Base-by-base conservation (phyloP, 2,113 vertebrate species). In the Tragulus kanchil region DNA sequence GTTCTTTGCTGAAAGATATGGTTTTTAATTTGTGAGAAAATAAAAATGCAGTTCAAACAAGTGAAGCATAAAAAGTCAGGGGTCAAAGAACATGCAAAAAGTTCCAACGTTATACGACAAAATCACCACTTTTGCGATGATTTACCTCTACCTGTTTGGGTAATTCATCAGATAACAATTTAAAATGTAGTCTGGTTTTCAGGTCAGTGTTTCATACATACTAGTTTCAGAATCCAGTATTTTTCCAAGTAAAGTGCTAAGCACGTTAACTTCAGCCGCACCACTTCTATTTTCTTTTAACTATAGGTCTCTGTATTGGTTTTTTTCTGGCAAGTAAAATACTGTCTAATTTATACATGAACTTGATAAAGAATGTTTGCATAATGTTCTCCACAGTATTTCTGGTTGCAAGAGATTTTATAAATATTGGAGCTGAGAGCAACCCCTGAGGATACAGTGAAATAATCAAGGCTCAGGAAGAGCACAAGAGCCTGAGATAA, bases 21-120 rank as follows among this genome's bases (percentile, higher is more conserved):
- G 84, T 85, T 97, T 95, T 96, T 98, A 97, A 98, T 96, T 97
- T 97, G 84, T 94, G 64, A 96, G 81, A 97, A 96, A 97, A 97
- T 97, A 97, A 96, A 97, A 97, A 92, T 73, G 21, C 54, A 79
- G 86, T 88, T 96, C 65, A 95, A 94, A 84, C 12, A 81, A 90
- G 65, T 85, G 92, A 95, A 94, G 59, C 21, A 48, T 52, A 86
- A 78, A 94, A 97, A 94, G 54, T 95, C 64, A 96, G 59, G 71
- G 95, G 94, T 95, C 84, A 95, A 90, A 92, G 87, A 11, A 82
- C 61, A 83, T 82, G 59, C 6, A 89, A 61, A 50, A 97, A 54
- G 28, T 95, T 94, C 82, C 86, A 85, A 85, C 28, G 67, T 17
- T 5, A 2, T 54, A 79, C 31, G 45, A 91, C 56, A 15, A 56